Evolutionary conservation across 2,888 invertebrate genomes (phyloP).

Genomic region (Gasteruption jaculator): DNA sequence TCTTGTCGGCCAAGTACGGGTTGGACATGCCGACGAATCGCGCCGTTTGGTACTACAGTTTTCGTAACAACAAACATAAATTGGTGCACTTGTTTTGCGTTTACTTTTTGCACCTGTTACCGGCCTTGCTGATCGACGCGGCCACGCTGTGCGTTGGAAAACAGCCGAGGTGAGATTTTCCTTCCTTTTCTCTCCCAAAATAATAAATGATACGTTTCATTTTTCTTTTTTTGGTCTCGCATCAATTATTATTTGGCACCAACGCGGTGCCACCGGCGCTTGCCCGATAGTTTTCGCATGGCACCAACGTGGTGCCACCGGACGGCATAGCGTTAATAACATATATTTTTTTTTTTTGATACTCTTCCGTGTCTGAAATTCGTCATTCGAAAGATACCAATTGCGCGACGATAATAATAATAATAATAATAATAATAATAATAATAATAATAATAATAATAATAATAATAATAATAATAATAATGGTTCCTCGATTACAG

Average conservation of each 20-base stretch:
- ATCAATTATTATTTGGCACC: too few species aligned
- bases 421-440: neutral
- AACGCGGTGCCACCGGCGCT: too few species aligned
- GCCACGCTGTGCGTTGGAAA: conserved; percentile 58
- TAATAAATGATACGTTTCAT: too few species aligned
- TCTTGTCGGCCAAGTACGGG: conserved; percentile 58
- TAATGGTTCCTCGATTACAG: conserved; percentile 54
- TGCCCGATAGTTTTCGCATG: too few species aligned
- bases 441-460: neutral
- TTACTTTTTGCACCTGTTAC: conserved; percentile 60
- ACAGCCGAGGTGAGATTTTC: conserved; percentile 57
- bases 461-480: neutral
- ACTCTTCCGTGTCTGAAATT: neutral
- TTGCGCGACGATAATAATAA: neutral
- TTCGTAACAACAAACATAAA: conserved; percentile 60
- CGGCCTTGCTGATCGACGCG: conserved; percentile 61
- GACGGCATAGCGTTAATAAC: too few species aligned
- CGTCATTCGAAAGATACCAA: neutral
- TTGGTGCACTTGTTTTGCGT: conserved; percentile 57
- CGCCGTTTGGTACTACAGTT: conserved; percentile 67
- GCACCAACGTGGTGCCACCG: too few species aligned
- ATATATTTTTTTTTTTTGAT: conserved; percentile 3
- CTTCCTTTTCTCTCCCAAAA: neutral
- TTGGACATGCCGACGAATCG: conserved; percentile 59
- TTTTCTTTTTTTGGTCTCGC: too few species aligned